phyloP scores from a whole-genome alignment of 2,888 invertebrate genomes.

The Ceraclea dissimilis region DNA sequence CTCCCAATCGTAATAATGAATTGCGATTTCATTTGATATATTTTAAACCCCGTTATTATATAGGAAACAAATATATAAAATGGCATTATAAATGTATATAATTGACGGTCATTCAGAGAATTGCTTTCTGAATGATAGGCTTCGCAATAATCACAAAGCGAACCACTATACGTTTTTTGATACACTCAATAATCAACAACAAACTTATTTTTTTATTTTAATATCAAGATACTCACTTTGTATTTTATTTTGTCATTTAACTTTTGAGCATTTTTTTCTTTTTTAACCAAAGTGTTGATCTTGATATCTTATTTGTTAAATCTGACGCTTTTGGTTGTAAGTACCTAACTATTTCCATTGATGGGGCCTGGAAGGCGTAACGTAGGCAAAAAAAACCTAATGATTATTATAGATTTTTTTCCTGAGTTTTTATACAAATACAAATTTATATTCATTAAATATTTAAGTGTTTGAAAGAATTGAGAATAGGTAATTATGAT shows the following conservation, averaged over 20 bases:
- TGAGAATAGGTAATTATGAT: too few relatives aligned
- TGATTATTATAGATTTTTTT: too few relatives aligned
- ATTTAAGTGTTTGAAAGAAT: too few relatives aligned
- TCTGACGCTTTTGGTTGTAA: not conserved
- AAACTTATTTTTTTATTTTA: not conserved
- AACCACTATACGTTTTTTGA: not conserved
- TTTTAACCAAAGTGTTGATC: not conserved
- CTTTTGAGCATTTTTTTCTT: not conserved
- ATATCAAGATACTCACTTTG: not conserved
- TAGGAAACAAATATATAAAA: constrained; percentile 18
- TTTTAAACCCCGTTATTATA: constrained; percentile 6
- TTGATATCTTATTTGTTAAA: not conserved
- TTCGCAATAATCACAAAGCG: not conserved
- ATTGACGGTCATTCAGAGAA: constrained; percentile 12
- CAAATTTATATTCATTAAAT: too few relatives aligned
- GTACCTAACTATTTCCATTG: too few relatives aligned
- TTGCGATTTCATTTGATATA: constrained; percentile 10
- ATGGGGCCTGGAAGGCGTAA: too few relatives aligned
- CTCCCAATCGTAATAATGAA: not conserved
- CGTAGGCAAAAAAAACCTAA: too few relatives aligned
- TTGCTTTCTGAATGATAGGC: not conserved
- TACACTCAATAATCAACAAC: not conserved
- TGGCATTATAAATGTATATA: constrained; percentile 21
- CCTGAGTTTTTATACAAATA: too few relatives aligned
- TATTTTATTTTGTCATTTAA: not conserved